Percentiles rank a stretch among this genome's conserved stretches.
phyloP scores from a whole-genome alignment of 2,113 vertebrate species.

The Microcebus tavaratra region DNA sequence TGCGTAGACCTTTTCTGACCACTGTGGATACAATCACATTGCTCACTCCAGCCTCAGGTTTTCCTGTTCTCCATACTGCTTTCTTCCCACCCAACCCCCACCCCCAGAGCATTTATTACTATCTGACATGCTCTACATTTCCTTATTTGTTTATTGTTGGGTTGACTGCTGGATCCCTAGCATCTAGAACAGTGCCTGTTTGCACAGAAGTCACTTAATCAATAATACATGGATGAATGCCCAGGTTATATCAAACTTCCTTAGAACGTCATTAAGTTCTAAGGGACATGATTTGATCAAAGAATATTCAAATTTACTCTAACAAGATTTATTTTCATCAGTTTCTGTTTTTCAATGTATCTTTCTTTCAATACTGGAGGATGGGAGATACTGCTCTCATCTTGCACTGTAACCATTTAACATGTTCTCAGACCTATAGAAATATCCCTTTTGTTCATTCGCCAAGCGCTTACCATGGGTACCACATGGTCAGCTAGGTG shows the following conservation, averaged over 20 bases:
- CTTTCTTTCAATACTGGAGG: background rate
- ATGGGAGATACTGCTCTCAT: background rate
- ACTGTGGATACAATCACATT: background rate
- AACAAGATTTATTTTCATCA: background rate
- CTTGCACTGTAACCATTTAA: background rate
- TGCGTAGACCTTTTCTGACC: background rate
- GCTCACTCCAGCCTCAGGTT: background rate
- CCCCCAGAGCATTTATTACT: background rate
- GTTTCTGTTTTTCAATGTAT: background rate
- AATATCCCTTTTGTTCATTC: background rate
- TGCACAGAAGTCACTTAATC: background rate
- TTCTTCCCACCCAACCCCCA: too few species aligned
- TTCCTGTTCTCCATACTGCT: background rate
- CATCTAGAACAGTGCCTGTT: background rate
- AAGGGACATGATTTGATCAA: background rate
- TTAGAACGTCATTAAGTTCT: background rate
- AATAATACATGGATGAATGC: background rate
- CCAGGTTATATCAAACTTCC: background rate
- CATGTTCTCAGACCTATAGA: background rate
- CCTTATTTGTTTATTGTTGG: background rate
- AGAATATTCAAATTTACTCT: background rate
- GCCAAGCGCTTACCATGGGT: background rate
- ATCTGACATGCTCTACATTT: background rate
- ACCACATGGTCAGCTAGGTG: background rate
- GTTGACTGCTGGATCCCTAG: too few species aligned